Base-by-base conservation (phyloP, 1,140 invertebrate species). In the Venturia canescens region DNA sequence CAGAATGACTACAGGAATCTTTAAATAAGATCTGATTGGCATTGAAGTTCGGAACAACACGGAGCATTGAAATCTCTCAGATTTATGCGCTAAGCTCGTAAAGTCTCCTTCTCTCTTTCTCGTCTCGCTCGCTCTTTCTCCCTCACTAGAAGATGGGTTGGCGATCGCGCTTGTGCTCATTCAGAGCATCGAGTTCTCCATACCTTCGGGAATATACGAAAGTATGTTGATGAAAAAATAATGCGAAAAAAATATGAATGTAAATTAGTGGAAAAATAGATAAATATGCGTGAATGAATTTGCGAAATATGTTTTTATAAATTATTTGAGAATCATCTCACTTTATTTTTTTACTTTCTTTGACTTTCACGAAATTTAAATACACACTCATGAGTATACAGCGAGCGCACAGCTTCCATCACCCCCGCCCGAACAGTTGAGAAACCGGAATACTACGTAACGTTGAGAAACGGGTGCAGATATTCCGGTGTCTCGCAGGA, bases 401-500 rank as follows among this genome's bases (percentile, higher is more conserved):
- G 60, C 27, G 27, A 23, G 23, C 21, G 26, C 26, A 63, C 60
- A 26, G 60, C 60, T 63, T 53, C 50, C 50, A 53, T 63, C 60
- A 63, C 60, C 60, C 60, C 60, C 60, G 60, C 60, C 21, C 60
- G 60, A 63, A 15, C 50, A 0, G 60, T 27, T 63, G 60, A 63
- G 23, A 63, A 63, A 63, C 60, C 60, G 60, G 60, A 63, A 63
- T 63, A 63, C 60, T 63, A 63, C 60, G 60, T 63, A 63, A 63
- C 60, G 60, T 13, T 11, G 50, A 63, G 60, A 63, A 63, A 63
- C 60, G 60, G 60, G 60, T 63, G 60, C 60, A 63, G 60, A 63
- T 63, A 63, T 63, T 23, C 60, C 23, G 60, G 60, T 63, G 60
- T 27, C 60, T 63, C 60, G 60, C 60, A 23, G 60, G n/a, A 27